Percentiles rank a stretch among this genome's conserved stretches.
These are phyloP conservation scores for Leucozona laternaria DNA, from an alignment of 2,888 invertebrate genomes.

Conservation along the genomic window DNA sequence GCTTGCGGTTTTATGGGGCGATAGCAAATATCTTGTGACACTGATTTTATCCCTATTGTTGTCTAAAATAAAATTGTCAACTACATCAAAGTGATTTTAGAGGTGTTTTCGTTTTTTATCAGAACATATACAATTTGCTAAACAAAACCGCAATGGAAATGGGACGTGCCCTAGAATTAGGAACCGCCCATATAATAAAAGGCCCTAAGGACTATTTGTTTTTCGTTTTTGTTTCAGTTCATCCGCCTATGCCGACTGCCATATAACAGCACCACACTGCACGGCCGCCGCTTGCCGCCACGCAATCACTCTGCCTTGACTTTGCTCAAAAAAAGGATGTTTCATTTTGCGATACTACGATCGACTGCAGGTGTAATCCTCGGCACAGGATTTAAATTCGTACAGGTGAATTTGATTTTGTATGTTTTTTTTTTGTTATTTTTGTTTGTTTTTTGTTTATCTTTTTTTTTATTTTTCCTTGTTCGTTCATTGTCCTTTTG, in stretches of 20 bases:
- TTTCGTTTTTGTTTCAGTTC: slow-evolving; percentile 55
- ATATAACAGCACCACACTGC: slow-evolving; percentile 5
- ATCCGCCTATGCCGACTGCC: slow-evolving; percentile 47
- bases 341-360: slow-evolving; percentile 69
- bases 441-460: slow-evolving; percentile 17
- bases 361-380: slow-evolving; percentile 73
- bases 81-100: slow-evolving; percentile 8
- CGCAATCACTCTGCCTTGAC: neutral
- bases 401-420: slow-evolving; percentile 69
- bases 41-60: slow-evolving; percentile 44
- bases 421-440: slow-evolving; percentile 24
- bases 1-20: slow-evolving; percentile 26
- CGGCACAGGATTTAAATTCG: slow-evolving; percentile 75
- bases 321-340: slow-evolving; percentile 59
- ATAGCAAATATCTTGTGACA: slow-evolving; percentile 16
- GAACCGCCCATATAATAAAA: slow-evolving; percentile 68
- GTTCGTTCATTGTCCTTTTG: slow-evolving; percentile 66
- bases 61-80: slow-evolving; percentile 63
- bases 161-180: slow-evolving; percentile 62
- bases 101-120: neutral
- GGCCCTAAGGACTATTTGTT: slow-evolving; percentile 69
- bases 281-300: neutral
- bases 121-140: neutral
- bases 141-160: slow-evolving; percentile 48
- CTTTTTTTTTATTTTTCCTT: slow-evolving; percentile 24